Conservation (phyloP, 37 sponge, comb jelly and placozoan genomes). For the Diacarnus erythraeanus region DNA sequence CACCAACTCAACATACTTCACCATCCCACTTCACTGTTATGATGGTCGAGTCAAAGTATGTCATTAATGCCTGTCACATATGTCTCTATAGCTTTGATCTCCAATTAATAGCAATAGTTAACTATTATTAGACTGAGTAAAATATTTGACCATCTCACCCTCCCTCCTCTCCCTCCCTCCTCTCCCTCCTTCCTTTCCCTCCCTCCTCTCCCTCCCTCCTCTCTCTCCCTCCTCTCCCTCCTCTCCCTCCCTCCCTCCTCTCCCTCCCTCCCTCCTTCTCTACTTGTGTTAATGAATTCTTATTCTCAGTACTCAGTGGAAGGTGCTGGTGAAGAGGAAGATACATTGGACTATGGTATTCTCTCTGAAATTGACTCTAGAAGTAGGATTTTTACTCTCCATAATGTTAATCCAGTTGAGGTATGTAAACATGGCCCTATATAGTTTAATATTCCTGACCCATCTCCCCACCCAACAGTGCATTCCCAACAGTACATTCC, state of each 20-base stretch:
- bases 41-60: slow-evolving; percentile 76
- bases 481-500: neutral
- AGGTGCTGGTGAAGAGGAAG: slow-evolving; percentile 36
- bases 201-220: too few relatives aligned
- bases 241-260: too few relatives aligned
- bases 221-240: too few relatives aligned
- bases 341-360: slow-evolving; percentile 73
- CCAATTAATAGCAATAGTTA: too few relatives aligned
- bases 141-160: too few relatives aligned
- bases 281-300: neutral
- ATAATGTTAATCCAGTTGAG: slow-evolving; percentile 76
- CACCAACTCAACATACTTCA: slow-evolving; percentile 83
- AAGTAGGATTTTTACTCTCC: slow-evolving; percentile 50
- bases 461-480: neutral
- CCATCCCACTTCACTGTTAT: slow-evolving; percentile 80
- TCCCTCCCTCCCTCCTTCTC: too few relatives aligned
- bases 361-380: slow-evolving; percentile 28
- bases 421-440: slow-evolving; percentile 20
- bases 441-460: neutral
- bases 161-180: too few relatives aligned
- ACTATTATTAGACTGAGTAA: too few relatives aligned
- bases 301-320: slow-evolving; percentile 54
- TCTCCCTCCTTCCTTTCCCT: too few relatives aligned
- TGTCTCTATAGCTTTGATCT: too few relatives aligned
- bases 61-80: neutral